Evolutionary conservation across 1,140 invertebrate genomes (phyloP), one percentile per base, ranked within the genome.

Genomic region (Mamestra configurata): DNA sequence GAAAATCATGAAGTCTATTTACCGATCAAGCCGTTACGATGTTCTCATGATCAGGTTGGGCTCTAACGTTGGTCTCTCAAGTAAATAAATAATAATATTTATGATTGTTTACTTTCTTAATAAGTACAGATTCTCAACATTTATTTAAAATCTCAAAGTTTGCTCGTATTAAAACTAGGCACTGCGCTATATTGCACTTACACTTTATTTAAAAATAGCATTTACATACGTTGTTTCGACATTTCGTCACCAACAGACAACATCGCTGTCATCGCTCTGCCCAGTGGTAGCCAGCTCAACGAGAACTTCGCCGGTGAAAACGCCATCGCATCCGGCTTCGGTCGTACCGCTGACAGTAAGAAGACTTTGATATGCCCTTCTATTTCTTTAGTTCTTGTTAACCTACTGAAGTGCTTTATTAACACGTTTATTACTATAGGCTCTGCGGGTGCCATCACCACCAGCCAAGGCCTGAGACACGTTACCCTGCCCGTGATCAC

Each of bases 321-420:
- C 1, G 82, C 72, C 5, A 75, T 64, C 37, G 82, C 82, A 31
- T 75, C 73, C 35, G 82, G 82, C 3, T 84, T 79, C 51, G 82
- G 82, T 0, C 55, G 77, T 31, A 84, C 80, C n/a, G 77, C 72
- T 8, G 82, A 84, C 22, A 73, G 82, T 84, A 77, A 79, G 90
- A 51, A 24, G 4, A 40, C 51, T 4, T 64, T 13, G 27, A 15
- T 37, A 31, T 15, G 27, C 68, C 20, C 18, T 68, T 40, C 7
- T 18, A 8, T 0, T 0, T 55, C 10, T 24, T 18, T 10, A 22
- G 3, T 24, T 24, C 7, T 55, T 20, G n/a, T 22, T 5, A 10
- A 55, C 10, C 18, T 20, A 55, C 8, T 5, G 20, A 20, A 11
- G 3, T 13, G 10, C 7, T 22, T 27, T 51, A 71, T 35, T 53